Evolutionary conservation across 2,888 invertebrate species (phyloP), one percentile per base, ranked within the genome.

Genomic region (Chrysolina americana): DNA sequence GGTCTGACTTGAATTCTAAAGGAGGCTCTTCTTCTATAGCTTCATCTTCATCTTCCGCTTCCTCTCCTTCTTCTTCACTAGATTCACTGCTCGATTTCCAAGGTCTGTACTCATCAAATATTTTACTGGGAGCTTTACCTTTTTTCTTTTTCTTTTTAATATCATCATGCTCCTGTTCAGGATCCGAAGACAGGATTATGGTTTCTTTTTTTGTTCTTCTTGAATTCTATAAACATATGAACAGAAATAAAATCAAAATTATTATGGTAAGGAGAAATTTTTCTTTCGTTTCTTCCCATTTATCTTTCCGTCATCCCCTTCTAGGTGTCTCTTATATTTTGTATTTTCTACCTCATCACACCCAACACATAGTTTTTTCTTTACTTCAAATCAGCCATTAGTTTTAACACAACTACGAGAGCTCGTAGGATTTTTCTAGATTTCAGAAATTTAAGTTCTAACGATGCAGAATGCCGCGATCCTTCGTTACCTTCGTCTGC

Each of bases 31-130:
- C 84, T 71, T 87, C 81, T 11, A 79, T 71, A 59, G 70, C 84
- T 81, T 89, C 87, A 84, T 90, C 86, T 79, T 89, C 87, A 82
- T 90, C 84, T 74, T 87, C 84, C 28, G 78, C 75, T 82, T 89
- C 84, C 74, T 87, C 85, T 81, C 88, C 81, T 19, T 87, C 82
- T n/a, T 85, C 82, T 9, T 84, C 83, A 71, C 87, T 89, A 0
- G 91, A 90, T 36, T 89, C 91, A 13, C 91, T 91, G 44, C 91
- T 91, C 17, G 91, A 91, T 75, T 89, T 89, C 92, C 92, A 92
- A 0, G 92, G 91, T 78, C 91, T 89, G 11, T 87, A 83, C 76
- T 89, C 89, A 78, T 91, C 89, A 76, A 91, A 90, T 73, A 84
- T 81, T 77, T 83, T 83, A 56, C 79, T 83, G 66, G 82, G 81